Percentiles rank a stretch among this genome's conserved stretches.
Evolutionary conservation across 2,113 vertebrate species (phyloP).

Genomic region (Narcine bancroftii): DNA sequence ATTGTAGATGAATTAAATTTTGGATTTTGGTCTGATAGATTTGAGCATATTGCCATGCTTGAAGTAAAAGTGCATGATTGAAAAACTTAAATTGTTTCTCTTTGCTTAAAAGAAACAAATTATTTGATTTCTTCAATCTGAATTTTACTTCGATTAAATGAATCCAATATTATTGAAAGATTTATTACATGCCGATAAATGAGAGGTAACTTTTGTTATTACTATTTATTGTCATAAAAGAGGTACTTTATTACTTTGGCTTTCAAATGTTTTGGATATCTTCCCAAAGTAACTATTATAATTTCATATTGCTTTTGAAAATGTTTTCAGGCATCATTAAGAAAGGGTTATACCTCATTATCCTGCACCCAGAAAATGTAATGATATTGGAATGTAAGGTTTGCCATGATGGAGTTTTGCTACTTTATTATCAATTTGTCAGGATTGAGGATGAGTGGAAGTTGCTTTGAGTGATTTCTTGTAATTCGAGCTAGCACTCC

Average conservation of each 20-base stretch:
- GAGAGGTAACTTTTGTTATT: no score
- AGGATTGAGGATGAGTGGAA: no score
- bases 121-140: neutral
- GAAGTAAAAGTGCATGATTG: neutral
- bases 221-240: neutral
- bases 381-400: conserved; percentile 6
- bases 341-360: neutral
- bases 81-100: neutral
- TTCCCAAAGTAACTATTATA: neutral
- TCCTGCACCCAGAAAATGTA: neutral
- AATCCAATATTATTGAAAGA: no score
- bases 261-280: neutral
- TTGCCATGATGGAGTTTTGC: neutral
- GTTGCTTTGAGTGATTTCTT: no score
- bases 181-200: no score
- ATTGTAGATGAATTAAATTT: neutral
- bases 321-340: neutral
- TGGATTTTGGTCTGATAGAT: neutral
- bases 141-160: neutral
- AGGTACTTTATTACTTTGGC: neutral
- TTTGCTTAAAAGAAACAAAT: neutral
- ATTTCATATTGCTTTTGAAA: neutral
- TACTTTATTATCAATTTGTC: no score
- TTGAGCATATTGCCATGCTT: neutral
- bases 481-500: no score